Conservation (phyloP, 2,888 invertebrate genomes). For the Campoplex nolae region DNA sequence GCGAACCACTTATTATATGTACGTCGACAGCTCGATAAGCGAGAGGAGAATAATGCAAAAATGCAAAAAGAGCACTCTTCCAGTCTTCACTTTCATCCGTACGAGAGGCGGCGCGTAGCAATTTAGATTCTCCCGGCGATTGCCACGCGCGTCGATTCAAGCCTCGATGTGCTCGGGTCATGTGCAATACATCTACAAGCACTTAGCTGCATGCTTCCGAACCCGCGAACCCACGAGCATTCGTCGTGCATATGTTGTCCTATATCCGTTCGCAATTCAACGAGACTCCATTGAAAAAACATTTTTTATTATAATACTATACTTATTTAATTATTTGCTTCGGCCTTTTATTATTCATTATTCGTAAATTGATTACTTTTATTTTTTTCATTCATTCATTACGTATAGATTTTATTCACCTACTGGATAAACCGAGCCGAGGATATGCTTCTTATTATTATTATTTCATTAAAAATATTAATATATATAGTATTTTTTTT, state of each 20-base stretch:
- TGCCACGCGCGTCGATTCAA: constrained; percentile 33
- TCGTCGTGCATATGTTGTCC: constrained; percentile 15
- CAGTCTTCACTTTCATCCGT: constrained; percentile 18
- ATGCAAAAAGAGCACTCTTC: constrained; percentile 39
- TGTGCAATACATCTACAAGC: constrained; percentile 16
- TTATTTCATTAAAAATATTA: too few relatives aligned
- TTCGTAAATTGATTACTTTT: neutral
- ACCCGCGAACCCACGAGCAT: neutral
- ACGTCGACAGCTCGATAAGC: constrained; percentile 34
- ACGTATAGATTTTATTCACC: too few relatives aligned
- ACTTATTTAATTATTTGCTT: neutral
- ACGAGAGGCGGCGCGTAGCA: constrained; percentile 29
- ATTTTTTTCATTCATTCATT: neutral
- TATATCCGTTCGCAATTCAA: neutral
- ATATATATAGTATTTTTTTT: too few relatives aligned
- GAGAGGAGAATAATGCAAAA: neutral
- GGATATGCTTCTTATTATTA: too few relatives aligned
- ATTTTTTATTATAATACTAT: neutral
- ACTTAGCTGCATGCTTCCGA: constrained; percentile 12
- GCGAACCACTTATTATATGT: neutral
- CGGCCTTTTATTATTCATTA: neutral
- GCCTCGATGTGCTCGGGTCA: constrained; percentile 13
- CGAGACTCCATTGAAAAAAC: neutral
- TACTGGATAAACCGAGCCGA: too few relatives aligned
- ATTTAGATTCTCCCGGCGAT: constrained; percentile 46